Evolutionary conservation across 2,113 vertebrate genomes (phyloP), one percentile per base, ranked within the genome.

Genomic region (Chamaetylas fuelleborni): DNA sequence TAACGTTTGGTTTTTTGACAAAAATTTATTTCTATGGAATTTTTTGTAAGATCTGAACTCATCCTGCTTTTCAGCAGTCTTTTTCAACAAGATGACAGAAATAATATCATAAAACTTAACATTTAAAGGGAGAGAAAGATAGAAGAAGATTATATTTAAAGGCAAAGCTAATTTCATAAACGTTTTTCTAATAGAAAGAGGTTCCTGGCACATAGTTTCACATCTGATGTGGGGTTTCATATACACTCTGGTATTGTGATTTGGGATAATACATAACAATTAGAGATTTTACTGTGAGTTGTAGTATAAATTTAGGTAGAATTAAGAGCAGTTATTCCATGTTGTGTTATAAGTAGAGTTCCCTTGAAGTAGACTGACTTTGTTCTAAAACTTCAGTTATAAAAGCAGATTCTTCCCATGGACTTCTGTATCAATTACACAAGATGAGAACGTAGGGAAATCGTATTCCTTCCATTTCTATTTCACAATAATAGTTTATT

Each of bases 1-100:
- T 74, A 40, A 5, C 5, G 0, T n/a, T 61, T 57, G 0, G 4
- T 9, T 42, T 61, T 58, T 31, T 3, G 1, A 60, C 5, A 92
- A 69, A 67, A 81, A 53, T 19, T 25, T 3, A 4, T 69, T 83
- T 77, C 19, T n/a, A 7, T 15, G 14, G 13, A 31, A 3, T 15
- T 51, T 79, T 48, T 57, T n/a, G 6, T 25, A 42, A 38, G 25
- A 45, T 36, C 33, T 53, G 56, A 57, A 48, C 12, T 66, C 8
- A 40, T 23, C 12, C 6, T 71, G 10, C 5, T 79, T 76, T 81
- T 81, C 31, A 58, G 4, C 13, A 66, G 33, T 48, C 24, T 70
- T 79, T 92, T 79, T 58, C 19, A 57, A 22, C 11, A 74, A 48
- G 9, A 31, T 48, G 24, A n/a, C 14, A 79, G 47, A 92, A 90